Evolutionary conservation across 1,140 invertebrate genomes (phyloP).

Genomic region (Zaprionus ornatus): DNA sequence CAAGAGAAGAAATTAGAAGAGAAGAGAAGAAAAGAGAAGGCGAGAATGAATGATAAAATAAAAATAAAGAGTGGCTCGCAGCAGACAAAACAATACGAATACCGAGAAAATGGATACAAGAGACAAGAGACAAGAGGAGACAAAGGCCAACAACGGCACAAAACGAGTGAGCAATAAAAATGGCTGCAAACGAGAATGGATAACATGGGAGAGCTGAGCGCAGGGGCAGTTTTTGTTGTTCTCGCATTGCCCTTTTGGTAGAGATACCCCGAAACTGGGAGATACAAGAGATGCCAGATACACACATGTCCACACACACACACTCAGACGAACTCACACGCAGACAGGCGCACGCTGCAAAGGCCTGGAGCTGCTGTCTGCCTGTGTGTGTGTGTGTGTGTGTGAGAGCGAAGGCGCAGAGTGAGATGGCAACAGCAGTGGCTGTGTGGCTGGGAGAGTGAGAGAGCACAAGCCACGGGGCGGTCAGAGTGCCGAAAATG

Average conservation of each 20-base stretch:
- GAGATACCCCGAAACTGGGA: constrained; percentile 58
- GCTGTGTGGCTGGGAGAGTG: constrained; percentile 16
- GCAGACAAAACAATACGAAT: constrained; percentile 17
- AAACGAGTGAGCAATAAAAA: constrained; percentile 69
- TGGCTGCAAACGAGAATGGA: constrained; percentile 70
- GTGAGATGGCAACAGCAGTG: constrained; percentile 38
- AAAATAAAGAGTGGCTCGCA: background rate
- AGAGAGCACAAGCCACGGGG: constrained; percentile 13
- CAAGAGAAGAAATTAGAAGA: background rate
- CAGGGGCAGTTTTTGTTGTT: constrained; percentile 58
- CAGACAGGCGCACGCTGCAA: constrained; percentile 5
- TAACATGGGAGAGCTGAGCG: constrained; percentile 29
- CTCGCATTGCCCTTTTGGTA: constrained; percentile 34
- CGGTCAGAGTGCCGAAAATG: constrained; percentile 46
- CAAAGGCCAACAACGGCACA: constrained; percentile 47
- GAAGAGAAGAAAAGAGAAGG: background rate
- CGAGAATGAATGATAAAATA: constrained; percentile 17
- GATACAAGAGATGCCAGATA: constrained; percentile 66
- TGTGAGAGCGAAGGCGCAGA: constrained; percentile 38
- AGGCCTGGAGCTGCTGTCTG: constrained; percentile 12
- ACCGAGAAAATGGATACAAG: constrained; percentile 41
- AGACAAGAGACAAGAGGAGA: constrained; percentile 20
- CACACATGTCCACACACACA: constrained; percentile 34
- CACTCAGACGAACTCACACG: constrained; percentile 6
- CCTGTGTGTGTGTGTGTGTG: constrained; percentile 21